These are phyloP conservation scores for Serrognathus titanus DNA, from an alignment of 2,888 invertebrate species.

Conservation along the genomic window DNA sequence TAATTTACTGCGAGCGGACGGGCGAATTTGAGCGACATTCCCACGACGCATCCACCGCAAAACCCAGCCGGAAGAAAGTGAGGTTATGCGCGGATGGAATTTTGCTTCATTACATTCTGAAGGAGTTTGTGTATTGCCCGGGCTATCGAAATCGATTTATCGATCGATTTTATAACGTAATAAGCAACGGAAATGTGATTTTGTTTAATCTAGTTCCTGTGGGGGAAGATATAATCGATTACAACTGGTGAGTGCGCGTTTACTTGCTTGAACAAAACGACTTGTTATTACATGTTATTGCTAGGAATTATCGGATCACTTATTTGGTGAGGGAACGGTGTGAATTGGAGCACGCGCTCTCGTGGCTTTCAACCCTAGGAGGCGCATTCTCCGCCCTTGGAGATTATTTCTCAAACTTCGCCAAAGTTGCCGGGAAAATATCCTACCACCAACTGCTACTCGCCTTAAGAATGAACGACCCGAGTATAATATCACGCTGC, in stretches of 20 bases:
- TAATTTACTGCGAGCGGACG: background rate
- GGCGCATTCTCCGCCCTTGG: slow-evolving; percentile 96
- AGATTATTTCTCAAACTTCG: slow-evolving; percentile 77
- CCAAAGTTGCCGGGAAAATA: slow-evolving; percentile 84
- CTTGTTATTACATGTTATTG: slow-evolving; percentile 21
- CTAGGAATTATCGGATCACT: slow-evolving; percentile 54
- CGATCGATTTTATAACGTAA: background rate
- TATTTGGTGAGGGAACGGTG: slow-evolving; percentile 59
- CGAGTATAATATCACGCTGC: slow-evolving; percentile 76
- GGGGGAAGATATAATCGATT: slow-evolving; percentile 63
- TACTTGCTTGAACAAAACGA: background rate
- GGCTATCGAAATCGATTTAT: slow-evolving; percentile 19
- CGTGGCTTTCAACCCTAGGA: slow-evolving; percentile 94
- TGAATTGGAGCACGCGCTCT: slow-evolving; percentile 81
- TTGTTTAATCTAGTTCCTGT: slow-evolving; percentile 56
- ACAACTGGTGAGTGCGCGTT: slow-evolving; percentile 58
- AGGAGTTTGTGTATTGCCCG: slow-evolving; percentile 28
- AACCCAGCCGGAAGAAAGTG: slow-evolving; percentile 1
- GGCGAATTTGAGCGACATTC: background rate
- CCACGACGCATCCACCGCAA: background rate
- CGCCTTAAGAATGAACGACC: slow-evolving; percentile 79
- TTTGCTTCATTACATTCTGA: slow-evolving; percentile 39
- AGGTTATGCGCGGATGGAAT: slow-evolving; percentile 31
- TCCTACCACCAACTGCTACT: slow-evolving; percentile 79
- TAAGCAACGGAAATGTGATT: slow-evolving; percentile 8